These are phyloP conservation scores for Hoplodrina blanda DNA, from an alignment of 2,888 invertebrate genomes.

Conservation along the genomic window DNA sequence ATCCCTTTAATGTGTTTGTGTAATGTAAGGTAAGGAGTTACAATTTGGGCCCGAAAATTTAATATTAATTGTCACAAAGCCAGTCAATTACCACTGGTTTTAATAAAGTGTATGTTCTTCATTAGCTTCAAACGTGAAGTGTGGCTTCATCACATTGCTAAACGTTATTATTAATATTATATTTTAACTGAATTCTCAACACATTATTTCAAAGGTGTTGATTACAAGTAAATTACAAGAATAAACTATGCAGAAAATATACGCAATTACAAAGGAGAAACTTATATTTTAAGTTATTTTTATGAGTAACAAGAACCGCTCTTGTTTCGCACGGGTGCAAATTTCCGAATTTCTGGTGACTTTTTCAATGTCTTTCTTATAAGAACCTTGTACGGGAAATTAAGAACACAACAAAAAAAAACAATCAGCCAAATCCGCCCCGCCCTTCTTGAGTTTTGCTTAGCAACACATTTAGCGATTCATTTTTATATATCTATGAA, in stretches of 20 bases:
- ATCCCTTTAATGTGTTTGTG: slow-evolving; percentile 14
- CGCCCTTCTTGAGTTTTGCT: no score
- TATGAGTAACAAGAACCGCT: no score
- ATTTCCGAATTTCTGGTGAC: no score
- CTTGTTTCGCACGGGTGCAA: no score
- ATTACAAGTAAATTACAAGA: background rate
- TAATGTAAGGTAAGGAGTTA: slow-evolving; percentile 2
- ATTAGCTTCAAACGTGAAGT: slow-evolving; percentile 30
- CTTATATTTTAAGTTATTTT: no score
- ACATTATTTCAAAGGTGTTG: background rate
- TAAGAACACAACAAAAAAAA: no score
- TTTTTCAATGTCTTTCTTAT: no score
- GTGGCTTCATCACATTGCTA: background rate
- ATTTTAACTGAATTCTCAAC: slow-evolving; percentile 9
- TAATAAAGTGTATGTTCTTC: background rate
- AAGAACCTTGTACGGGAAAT: no score
- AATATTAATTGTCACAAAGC: slow-evolving; percentile 14
- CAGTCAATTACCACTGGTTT: slow-evolving; percentile 3
- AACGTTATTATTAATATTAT: slow-evolving; percentile 25
- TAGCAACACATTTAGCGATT: no score
- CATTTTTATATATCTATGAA: no score
- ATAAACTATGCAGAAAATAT: background rate
- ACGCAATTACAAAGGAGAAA: background rate
- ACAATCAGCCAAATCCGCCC: no score
- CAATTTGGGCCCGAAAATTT: slow-evolving; percentile 10